Base-by-base conservation (phyloP, 2,888 invertebrate species). In the Doris montereyensis region DNA sequence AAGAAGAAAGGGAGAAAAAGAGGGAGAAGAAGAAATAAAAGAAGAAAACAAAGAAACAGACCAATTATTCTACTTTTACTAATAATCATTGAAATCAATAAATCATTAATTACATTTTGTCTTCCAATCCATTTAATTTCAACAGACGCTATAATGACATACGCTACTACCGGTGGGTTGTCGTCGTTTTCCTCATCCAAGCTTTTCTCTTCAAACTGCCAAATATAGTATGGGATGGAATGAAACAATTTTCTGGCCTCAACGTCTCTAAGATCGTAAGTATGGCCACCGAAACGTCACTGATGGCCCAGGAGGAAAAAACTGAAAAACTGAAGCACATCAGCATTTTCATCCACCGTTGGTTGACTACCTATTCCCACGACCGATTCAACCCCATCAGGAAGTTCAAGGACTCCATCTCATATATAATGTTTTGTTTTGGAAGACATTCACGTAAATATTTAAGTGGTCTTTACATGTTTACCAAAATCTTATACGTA, bases 111-210 rank as follows among this genome's bases (percentile, higher is more conserved):
- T n/a, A n/a, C n/a, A n/a, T n/a, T n/a, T n/a, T n/a, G n/a, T n/a
- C n/a, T n/a, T n/a, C n/a, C n/a, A n/a, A n/a, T n/a, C n/a, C n/a
- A n/a, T n/a, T n/a, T n/a, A n/a, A n/a, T n/a, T n/a, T n/a, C n/a
- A n/a, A n/a, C 70, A 79, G 79, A 21, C 75, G 79, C 75, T 79
- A 24, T 52, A 79, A 79, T 35, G 79, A 79, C 70, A 34, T 79
- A 4, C 24, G 79, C 35, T 79, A 65, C 70, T 79, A 79, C 75
- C 35, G 83, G 60, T 84, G 84, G 84, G 84, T 84, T 73, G 79
- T 83, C 17, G 76, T 83, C 10, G 73, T 83, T 78, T 83, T 84
- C 67, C 78, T 84, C 26, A 34, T 84, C n/a, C 82, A 82, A 67
- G 82, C 82, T 8, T 76, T 81, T 10, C 58, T 82, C n/a, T 82